These are phyloP conservation scores for Meloidogyne hapla DNA, from an alignment of 1,140 invertebrate genomes.

Conservation along the genomic window DNA sequence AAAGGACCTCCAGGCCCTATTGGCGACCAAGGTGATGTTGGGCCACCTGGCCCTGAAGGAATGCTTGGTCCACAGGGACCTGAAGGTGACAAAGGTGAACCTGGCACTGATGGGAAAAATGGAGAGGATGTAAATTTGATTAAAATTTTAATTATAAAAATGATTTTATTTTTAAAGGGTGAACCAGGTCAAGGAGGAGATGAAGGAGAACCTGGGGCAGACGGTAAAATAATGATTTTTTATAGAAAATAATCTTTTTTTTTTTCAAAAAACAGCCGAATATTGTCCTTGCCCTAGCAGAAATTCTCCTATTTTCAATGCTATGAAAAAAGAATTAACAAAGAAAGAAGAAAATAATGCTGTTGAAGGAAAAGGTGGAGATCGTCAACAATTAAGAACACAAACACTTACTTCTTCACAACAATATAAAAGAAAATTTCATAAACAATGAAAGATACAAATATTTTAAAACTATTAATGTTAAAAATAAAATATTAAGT, in stretches of 20 bases:
- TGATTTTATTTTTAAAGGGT: conserved; percentile 1
- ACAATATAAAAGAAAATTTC: conserved; percentile 3
- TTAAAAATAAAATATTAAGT: no score
- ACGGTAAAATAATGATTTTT: conserved; percentile 11
- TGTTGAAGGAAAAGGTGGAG: background rate
- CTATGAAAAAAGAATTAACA: conserved; percentile 12
- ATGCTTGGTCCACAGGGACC: conserved; percentile 33
- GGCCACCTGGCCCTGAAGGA: conserved; percentile 31
- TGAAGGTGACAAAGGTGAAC: conserved; percentile 33
- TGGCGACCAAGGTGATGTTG: conserved; percentile 27
- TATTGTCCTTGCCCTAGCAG: conserved; percentile 37
- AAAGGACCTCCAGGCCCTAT: conserved; percentile 46
- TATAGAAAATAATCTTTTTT: background rate
- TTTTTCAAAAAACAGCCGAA: conserved; percentile 7
- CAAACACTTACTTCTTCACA: conserved; percentile 5
- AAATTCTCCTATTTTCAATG: conserved; percentile 10
- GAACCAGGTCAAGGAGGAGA: conserved; percentile 37
- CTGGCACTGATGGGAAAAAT: conserved; percentile 34
- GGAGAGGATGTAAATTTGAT: conserved; percentile 23
- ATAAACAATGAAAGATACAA: conserved; percentile 19
- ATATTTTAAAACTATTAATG: no score
- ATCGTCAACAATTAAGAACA: background rate
- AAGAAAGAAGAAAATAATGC: conserved; percentile 9
- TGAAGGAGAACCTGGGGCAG: conserved; percentile 34
- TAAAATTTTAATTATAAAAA: background rate